These are phyloP conservation scores for Coronaproctus castanopsis DNA, from an alignment of 2,888 invertebrate species.

Conservation along the genomic window DNA sequence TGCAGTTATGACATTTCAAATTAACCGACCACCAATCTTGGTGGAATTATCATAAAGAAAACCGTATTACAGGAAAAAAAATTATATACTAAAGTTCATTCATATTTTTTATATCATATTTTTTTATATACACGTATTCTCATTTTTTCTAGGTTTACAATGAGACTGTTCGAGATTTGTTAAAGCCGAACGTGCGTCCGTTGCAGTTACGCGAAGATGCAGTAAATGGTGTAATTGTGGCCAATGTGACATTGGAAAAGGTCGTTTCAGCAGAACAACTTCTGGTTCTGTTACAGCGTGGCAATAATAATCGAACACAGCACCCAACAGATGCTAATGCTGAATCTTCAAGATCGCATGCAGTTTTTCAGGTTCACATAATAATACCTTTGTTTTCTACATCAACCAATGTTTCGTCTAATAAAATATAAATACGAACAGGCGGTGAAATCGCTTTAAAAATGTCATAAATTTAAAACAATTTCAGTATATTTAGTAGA, in stretches of 20 bases:
- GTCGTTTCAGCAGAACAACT: constrained; percentile 54
- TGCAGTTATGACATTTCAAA: too few relatives aligned
- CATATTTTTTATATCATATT: too few relatives aligned
- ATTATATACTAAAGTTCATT: too few relatives aligned
- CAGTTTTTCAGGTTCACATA: constrained; percentile 67
- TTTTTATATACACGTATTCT: too few relatives aligned
- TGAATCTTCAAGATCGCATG: constrained; percentile 85
- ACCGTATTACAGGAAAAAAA: too few relatives aligned
- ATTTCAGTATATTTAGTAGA: too few relatives aligned
- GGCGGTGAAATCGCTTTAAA: too few relatives aligned
- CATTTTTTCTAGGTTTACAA: constrained; percentile 81
- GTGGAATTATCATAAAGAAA: too few relatives aligned
- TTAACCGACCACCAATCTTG: too few relatives aligned
- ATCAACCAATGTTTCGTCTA: too few relatives aligned
- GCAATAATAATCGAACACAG: constrained; percentile 73
- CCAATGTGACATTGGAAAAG: constrained; percentile 53
- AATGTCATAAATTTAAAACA: too few relatives aligned
- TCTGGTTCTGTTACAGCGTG: constrained; percentile 52
- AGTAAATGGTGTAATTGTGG: constrained; percentile 43
- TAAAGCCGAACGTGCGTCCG: constrained; percentile 43
- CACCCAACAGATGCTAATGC: constrained; percentile 90
- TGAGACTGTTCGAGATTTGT: constrained; percentile 69
- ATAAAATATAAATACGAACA: too few relatives aligned
- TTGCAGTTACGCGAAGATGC: constrained; percentile 62
- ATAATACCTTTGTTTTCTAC: not conserved